Evolutionary conservation across 1,140 invertebrate genomes (phyloP).

Genomic region (Zophobas morio): DNA sequence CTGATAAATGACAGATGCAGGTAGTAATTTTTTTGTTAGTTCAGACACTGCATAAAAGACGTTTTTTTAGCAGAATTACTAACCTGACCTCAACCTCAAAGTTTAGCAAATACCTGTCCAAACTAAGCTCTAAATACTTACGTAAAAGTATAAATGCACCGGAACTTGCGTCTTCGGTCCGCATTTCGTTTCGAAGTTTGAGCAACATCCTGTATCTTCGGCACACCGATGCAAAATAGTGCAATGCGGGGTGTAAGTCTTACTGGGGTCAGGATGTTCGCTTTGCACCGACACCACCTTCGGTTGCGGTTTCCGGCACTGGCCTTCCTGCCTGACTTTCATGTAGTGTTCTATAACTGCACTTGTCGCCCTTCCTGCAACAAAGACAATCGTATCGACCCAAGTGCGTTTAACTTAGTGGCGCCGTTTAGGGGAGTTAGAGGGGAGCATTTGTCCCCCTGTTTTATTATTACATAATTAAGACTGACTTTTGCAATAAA

Average conservation of each 20-base stretch:
- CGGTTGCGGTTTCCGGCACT: slow-evolving; percentile 75
- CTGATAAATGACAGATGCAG: too few relatives aligned
- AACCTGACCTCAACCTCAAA: too few relatives aligned
- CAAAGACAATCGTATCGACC: slow-evolving; percentile 10
- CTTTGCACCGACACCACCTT: slow-evolving; percentile 76
- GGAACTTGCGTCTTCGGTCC: slow-evolving; percentile 75
- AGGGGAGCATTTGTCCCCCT: too few relatives aligned
- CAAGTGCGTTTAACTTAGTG: not conserved
- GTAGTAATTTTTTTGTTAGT: too few relatives aligned
- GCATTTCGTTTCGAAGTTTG: slow-evolving; percentile 74
- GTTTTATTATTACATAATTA: too few relatives aligned
- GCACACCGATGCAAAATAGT: slow-evolving; percentile 82
- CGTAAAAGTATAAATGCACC: slow-evolving; percentile 80
- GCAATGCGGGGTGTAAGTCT: slow-evolving; percentile 81
- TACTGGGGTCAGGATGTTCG: slow-evolving; percentile 78
- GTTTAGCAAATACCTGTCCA: too few relatives aligned
- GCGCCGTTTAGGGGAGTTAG: too few relatives aligned
- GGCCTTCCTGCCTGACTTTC: slow-evolving; percentile 73
- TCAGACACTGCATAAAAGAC: too few relatives aligned
- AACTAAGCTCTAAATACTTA: slow-evolving; percentile 69
- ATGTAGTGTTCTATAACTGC: slow-evolving; percentile 72
- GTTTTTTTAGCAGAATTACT: too few relatives aligned
- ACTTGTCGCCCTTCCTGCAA: slow-evolving; percentile 57
- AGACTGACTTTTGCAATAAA: too few relatives aligned
- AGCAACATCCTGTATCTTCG: slow-evolving; percentile 85